Conservation (phyloP, 1,140 invertebrate species). For the Radopholus similis region DNA sequence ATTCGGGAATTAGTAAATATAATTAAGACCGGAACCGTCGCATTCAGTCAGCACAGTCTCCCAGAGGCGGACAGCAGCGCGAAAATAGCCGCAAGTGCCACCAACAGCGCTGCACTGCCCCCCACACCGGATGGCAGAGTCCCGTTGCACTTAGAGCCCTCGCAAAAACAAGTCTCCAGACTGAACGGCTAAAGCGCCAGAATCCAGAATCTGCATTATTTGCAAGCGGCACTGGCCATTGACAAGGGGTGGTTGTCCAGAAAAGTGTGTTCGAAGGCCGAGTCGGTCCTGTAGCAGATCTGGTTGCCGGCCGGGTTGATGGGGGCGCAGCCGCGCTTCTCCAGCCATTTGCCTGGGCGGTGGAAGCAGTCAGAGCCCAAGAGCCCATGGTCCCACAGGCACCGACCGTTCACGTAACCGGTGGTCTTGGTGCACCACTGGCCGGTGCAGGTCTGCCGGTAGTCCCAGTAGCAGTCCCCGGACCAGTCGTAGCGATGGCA, state of each 20-base stretch:
- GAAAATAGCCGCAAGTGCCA: background rate
- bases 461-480: background rate
- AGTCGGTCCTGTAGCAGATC: background rate
- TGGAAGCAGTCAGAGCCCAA: background rate
- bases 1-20: no score
- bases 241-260: background rate
- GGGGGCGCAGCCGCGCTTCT: conserved; percentile 8
- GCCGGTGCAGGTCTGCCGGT: background rate
- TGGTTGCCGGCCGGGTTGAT: background rate
- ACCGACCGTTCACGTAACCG: background rate
- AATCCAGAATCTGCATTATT: background rate
- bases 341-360: conserved; percentile 2
- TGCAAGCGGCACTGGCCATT: background rate
- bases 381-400: background rate
- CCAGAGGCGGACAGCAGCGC: no score
- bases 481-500: background rate
- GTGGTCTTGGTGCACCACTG: background rate
- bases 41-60: no score
- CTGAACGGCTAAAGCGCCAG: background rate
- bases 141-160: background rate
- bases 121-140: background rate
- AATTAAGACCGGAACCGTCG: no score
- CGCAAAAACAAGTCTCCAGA: background rate
- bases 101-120: background rate
- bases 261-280: background rate